Evolutionary conservation across 2,888 invertebrate species (phyloP).

Genomic region (Scrobipalpa costella): DNA sequence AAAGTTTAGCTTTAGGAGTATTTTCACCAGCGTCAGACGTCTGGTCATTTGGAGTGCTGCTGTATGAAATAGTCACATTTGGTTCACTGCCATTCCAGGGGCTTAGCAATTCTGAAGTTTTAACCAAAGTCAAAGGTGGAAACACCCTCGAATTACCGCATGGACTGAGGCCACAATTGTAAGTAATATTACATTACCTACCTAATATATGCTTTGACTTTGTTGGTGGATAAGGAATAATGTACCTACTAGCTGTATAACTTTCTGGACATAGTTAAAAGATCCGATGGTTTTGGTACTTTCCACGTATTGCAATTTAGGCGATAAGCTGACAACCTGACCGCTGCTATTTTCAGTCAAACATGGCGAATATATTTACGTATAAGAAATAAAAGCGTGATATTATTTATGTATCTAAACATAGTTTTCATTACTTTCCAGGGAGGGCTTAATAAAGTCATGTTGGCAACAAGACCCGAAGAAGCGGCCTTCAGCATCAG

Average conservation of each 20-base stretch:
- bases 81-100: constrained; percentile 96
- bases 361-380: no score
- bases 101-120: constrained; percentile 90
- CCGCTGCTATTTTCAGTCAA: neutral
- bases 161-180: constrained; percentile 90
- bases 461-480: constrained; percentile 89
- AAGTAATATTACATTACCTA: no score
- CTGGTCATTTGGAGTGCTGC: constrained; percentile 93
- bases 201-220: no score
- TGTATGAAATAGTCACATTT: constrained; percentile 94
- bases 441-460: constrained; percentile 86
- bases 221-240: no score
- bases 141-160: constrained; percentile 87
- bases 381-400: no score
- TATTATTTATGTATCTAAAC: neutral
- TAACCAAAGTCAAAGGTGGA: constrained; percentile 89
- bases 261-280: no score
- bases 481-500: constrained; percentile 87
- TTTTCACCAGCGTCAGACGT: constrained; percentile 94
- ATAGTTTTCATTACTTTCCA: constrained; percentile 64
- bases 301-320: no score
- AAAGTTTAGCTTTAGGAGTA: constrained; percentile 89
- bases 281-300: no score
- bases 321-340: no score
- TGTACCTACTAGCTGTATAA: no score